Percentiles rank a stretch among this genome's conserved stretches.
Conservation (phyloP, 2,797 vertebrate genomes). For the Esox lucius region DNA sequence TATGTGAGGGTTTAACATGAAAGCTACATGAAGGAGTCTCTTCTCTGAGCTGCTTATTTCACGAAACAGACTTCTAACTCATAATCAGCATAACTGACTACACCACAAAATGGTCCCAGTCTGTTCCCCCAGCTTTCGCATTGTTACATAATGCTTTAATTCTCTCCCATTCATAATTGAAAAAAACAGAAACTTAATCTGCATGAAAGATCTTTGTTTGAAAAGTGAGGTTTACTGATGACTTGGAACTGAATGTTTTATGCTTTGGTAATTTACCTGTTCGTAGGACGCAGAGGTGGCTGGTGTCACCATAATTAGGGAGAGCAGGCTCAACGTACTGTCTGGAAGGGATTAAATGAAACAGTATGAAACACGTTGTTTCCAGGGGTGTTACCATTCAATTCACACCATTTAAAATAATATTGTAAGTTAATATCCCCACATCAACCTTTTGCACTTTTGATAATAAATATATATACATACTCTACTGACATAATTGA, state of each 20-base stretch:
- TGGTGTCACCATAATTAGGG: too few relatives aligned
- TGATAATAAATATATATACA: too few relatives aligned
- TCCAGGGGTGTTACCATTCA: too few relatives aligned
- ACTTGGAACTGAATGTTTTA: background rate
- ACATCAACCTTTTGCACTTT: too few relatives aligned
- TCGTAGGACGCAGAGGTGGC: background rate
- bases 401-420: too few relatives aligned
- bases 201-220: constrained; percentile 22
- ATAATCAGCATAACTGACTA: constrained; percentile 12
- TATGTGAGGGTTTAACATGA: background rate
- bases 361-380: too few relatives aligned
- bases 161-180: constrained; percentile 32
- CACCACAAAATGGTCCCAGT: constrained; percentile 17
- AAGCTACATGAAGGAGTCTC: background rate
- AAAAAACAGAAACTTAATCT: constrained; percentile 28
- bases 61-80: constrained; percentile 32
- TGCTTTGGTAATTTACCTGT: background rate
- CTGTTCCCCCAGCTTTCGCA: constrained; percentile 24
- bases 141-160: constrained; percentile 54
- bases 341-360: too few relatives aligned
- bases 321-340: too few relatives aligned
- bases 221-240: constrained; percentile 16
- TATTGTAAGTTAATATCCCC: too few relatives aligned
- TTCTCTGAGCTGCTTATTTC: constrained; percentile 11
- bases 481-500: too few relatives aligned